Base-by-base conservation (phyloP, 1,140 invertebrate genomes). In the Eriosoma lanigerum region DNA sequence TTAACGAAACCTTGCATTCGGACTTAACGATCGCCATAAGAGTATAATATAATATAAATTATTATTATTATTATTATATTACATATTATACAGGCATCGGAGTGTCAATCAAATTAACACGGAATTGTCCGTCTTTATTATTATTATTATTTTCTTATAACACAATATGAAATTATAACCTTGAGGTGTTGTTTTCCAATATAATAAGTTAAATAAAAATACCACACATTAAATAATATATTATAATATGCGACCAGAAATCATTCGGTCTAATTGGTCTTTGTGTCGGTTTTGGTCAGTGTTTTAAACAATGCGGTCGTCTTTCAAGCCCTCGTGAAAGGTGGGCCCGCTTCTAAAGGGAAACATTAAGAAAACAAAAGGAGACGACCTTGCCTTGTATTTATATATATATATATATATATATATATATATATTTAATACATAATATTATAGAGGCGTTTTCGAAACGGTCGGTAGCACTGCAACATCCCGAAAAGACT, bases 181-280 rank as follows among this genome's bases (percentile, higher is more conserved):
- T 70, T 70, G 66, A 70, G 8, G 5, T 19, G 21, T 68, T 26
- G 2, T n/a, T n/a, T n/a, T 2, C 44, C 38, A 48, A 24, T 48
- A 68, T 46, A 48, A 44, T 64, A 29, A 38, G 32, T 38, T 38
- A 68, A 68, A 68, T 46, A 68, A 46, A 26, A 24, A 46, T 46
- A 68, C 44, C 64, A 68, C 64, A 68, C 17, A 64, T 29, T 64
- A 68, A 44, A 46, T n/a, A 19, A n/a, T 17, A 38, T 38, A 38
- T 38, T 4, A 38, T 38, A 38, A 4, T 4, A 21, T 19, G 38
- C n/a, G 64, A 17, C 38, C 38, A 68, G 21, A 68, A 68, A 68
- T 68, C 64, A 46, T 68, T 68, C 64, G 12, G 62, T n/a, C 13
- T 68, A 68, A 46, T 68, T 44, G 64, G 64, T 68, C 38, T 46